Base-by-base conservation (phyloP, 2,113 vertebrate species). In the Megaptera novaeangliae region DNA sequence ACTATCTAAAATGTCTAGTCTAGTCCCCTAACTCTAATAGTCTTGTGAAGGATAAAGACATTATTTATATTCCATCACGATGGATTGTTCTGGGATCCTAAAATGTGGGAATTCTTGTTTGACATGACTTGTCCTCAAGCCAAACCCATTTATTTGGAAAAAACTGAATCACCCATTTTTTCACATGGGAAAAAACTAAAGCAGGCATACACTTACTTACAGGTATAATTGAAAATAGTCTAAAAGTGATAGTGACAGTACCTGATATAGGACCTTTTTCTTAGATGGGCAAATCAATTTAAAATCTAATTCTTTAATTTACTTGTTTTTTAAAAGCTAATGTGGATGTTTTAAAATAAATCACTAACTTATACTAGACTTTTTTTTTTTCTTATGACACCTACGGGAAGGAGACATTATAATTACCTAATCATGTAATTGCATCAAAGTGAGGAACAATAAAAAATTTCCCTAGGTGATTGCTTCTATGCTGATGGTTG, bases 401-500 rank as follows among this genome's bases (percentile, higher is more conserved):
- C 27, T 64, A 11, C 5, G 0, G 6, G 29, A 80, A 17, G n/a
- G 9, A 93, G 36, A 61, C 41, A 55, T 69, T 63, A n/a, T 84
- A 85, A 96, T 92, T 92, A 88, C 8, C 59, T 83, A 59, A 59
- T 96, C 41, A 92, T 88, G n/a, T 61, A 92, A 96, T 41, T 92
- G 18, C 39, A 69, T 88, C 46, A 71, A 92, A 77, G 10, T 66
- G 27, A 90, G 23, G 46, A 75, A 69, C 2, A 59, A 49, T 88
- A 81, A 64, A 69, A 44, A 36, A 25, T 41, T 83, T 66, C 17
- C 36, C 10, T 44, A 71, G 44, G 29, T n/a, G 17, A 83, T 46
- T 36, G 59, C 14, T 94, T 82, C 49, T 41, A 55, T 63, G 82
- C 13, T 41, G 36, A 55, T 72, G 46, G 78, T 57, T 88, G 61